Base-by-base conservation (phyloP, 2,888 invertebrate genomes). In the Kuschelorhynchus macadamiae region DNA sequence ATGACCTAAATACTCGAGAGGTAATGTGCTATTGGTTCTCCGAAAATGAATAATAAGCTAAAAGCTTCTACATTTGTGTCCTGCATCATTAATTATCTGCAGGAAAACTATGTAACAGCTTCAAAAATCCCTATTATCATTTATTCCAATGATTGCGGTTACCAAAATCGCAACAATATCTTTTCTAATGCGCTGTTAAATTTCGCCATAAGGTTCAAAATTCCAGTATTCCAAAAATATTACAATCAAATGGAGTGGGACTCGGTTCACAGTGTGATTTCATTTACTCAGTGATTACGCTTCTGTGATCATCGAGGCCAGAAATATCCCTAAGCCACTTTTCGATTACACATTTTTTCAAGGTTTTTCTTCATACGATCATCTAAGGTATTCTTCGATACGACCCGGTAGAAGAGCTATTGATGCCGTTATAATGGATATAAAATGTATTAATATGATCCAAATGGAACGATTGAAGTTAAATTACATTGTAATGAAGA, bases 191-290 rank as follows among this genome's bases (percentile, higher is more conserved):
- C 76, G 8, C 53, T 78, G 16, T 49, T 75, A 14, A 59, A 72
- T 11, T 70, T 72, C 47, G 16, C 73, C 11, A 56, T 72, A 3
- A 52, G 65, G 49, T 41, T 66, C 9, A 52, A 71, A 2, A 62
- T 68, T 16, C 41, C 21, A 2, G 63, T 76, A 49, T 39, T 41
- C 14, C 80, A 79, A 62, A 80, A 78, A 50, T 78, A 64, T 69
- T 7, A 25, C 25, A 25, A 3, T 25, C 25, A 25, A 70, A 80
- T 79, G 76, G 78, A 79, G 63, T 74, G 74, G 8, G 81, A 82
- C 66, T 80, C 79, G 0, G 25, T 25, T 25, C 25, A 25, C 25
- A 25, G 25, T 25, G 25, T 25, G 25, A 25, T 25, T 67, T 41
- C 14, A 55, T 14, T 14, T 67, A 21, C 60, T 53, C 11, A 60